Evolutionary conservation across 2,888 invertebrate genomes (phyloP), one percentile per base, ranked within the genome.

Genomic region (Eristalinus sepulchralis): DNA sequence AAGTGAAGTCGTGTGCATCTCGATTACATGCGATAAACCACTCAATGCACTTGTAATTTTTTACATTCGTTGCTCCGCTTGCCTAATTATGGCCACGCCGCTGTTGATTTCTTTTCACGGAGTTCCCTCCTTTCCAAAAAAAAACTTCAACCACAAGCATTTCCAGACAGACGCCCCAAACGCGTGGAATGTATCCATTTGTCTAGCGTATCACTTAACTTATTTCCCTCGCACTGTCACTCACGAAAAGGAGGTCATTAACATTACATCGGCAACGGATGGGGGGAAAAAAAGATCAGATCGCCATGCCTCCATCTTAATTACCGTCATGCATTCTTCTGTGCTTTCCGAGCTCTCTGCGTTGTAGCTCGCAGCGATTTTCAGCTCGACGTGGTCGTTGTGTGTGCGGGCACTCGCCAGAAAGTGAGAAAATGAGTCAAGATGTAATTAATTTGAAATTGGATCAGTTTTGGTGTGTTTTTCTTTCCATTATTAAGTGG

Each of bases 81-180:
- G 71, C 75, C 84, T 76, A 84, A 84, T 84, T 84, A 84, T 66
- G 66, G 53, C 53, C 84, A 73, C 71, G 73, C 64, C 71, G 73
- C 64, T 70, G 71, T 34, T 84, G 76, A 66, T 76, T 84, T 76
- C 70, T 34, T 71, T 80, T 24, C 67, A 76, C 27, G 36, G 33
- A 31, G 27, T 22, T 59, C 8, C 27, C 13, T 6, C 39, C 11
- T 11, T n/a, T 27, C 33, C n/a, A 17, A 33, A 53, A 33, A 1
- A 10, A 66, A 39, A 1, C 17, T 4, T 9, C 39, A 64, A 22
- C n/a, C 39, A 34, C 60, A 68, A 24, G 22, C 6, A 6, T 4
- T 20, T 1, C 11, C 2, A 68, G 62, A 70, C n/a, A 57, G 62
- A 78, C 70, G 55, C 36, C 55, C 11, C 68, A 5, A 8, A 31